Conservation (phyloP, 1,140 invertebrate species). For the Uloborus diversus region DNA sequence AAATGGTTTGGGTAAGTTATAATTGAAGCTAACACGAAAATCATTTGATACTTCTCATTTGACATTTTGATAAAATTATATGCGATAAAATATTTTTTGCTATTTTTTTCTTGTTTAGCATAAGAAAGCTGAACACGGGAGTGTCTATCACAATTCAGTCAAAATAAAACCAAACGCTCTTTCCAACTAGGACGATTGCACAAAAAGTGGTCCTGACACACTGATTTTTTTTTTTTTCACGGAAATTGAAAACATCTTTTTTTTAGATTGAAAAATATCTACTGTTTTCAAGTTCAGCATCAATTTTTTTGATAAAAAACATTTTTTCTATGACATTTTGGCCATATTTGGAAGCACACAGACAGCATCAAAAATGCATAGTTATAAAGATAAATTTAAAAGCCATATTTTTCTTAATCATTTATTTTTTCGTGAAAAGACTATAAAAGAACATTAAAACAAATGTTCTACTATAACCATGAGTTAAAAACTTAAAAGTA, state of each 20-base stretch:
- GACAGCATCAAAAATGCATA: no score
- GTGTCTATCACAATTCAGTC: neutral
- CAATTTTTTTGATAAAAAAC: no score
- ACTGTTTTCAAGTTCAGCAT: neutral
- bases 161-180: neutral
- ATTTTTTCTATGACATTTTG: no score
- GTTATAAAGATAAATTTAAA: no score
- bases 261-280: neutral
- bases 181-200: neutral
- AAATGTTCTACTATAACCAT: no score
- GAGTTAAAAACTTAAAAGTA: no score
- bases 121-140: neutral
- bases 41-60: neutral
- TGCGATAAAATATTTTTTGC: neutral
- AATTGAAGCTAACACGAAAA: neutral
- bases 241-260: neutral
- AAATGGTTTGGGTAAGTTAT: conserved; percentile 21
- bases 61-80: neutral
- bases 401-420: no score
- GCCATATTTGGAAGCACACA: no score
- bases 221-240: no score
- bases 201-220: neutral
- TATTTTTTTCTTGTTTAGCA: neutral
- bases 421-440: no score
- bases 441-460: no score